Conservation (phyloP, 1,140 invertebrate species). For the Drosophila hydei region DNA sequence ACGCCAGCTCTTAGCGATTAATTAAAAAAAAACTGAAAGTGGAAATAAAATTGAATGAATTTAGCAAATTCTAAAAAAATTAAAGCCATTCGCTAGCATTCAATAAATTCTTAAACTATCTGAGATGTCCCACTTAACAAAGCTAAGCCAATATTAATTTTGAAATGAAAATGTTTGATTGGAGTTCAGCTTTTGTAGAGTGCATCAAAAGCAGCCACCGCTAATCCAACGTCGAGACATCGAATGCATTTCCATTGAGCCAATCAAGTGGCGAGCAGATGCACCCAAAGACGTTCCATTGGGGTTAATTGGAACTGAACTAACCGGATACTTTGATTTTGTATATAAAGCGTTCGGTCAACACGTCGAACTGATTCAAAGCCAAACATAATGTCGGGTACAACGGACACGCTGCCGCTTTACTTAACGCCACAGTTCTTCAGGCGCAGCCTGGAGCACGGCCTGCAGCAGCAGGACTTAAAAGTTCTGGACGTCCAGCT, state of each 20-base stretch:
- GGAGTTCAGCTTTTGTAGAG: slow-evolving; percentile 7
- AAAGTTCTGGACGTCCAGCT: slow-evolving; percentile 64
- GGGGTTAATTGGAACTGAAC: slow-evolving; percentile 56
- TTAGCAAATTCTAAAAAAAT: too few relatives aligned
- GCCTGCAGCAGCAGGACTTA: slow-evolving; percentile 61
- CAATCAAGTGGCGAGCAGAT: slow-evolving; percentile 48
- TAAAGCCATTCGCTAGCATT: too few relatives aligned
- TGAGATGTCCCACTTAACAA: too few relatives aligned
- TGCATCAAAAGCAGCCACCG: slow-evolving; percentile 53
- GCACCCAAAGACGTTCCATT: slow-evolving; percentile 50
- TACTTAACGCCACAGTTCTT: slow-evolving; percentile 70
- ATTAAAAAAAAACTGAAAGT: too few relatives aligned
- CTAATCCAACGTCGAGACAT: slow-evolving; percentile 37
- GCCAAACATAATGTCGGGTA: slow-evolving; percentile 50
- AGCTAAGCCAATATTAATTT: not conserved
- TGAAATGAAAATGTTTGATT: not conserved
- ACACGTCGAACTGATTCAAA: slow-evolving; percentile 19
- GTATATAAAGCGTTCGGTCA: slow-evolving; percentile 48
- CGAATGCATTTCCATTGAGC: slow-evolving; percentile 59
- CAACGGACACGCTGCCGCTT: slow-evolving; percentile 50
- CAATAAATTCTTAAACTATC: too few relatives aligned
- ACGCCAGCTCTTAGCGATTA: too few relatives aligned
- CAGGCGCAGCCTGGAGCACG: slow-evolving; percentile 58
- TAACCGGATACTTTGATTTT: slow-evolving; percentile 25
- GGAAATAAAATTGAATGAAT: too few relatives aligned